phyloP scores from a whole-genome alignment of 2,797 vertebrate genomes.

The Mycteria americana region DNA sequence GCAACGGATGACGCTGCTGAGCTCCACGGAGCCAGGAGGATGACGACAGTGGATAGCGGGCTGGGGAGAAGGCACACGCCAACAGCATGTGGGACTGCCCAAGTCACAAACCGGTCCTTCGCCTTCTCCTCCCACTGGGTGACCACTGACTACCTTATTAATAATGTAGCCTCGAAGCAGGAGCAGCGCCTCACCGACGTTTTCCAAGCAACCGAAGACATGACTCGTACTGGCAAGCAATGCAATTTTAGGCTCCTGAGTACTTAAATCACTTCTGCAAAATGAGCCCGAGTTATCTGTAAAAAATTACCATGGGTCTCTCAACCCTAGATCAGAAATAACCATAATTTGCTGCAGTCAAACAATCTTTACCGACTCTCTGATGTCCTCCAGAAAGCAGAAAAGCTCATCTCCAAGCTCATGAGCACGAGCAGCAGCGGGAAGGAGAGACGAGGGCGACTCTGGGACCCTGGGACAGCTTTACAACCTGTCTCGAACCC shows the following conservation, averaged over 20 bases:
- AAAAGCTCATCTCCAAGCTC: not conserved
- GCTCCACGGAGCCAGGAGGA: not conserved
- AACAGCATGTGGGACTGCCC: not conserved
- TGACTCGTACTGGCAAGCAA: not conserved
- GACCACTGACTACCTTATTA: not conserved
- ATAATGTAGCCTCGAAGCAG: accelerated
- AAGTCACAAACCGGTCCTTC: not conserved
- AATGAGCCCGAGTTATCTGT: not conserved
- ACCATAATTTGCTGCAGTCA: not conserved
- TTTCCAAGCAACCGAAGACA: not conserved
- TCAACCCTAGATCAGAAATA: not conserved
- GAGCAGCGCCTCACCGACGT: not conserved
- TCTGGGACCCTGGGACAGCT: not conserved
- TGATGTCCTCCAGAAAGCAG: not conserved
- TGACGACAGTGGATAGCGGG: not conserved
- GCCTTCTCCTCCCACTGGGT: not conserved
- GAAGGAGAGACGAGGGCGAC: not conserved
- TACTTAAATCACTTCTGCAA: not conserved
- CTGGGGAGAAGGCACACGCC: not conserved
- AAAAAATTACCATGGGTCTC: not conserved
- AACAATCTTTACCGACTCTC: not conserved
- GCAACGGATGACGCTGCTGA: not conserved
- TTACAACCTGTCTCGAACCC: not conserved
- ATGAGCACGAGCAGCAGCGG: not conserved
- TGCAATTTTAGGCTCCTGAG: not conserved